Conservation (phyloP, 1,140 invertebrate species). For the Thaumatotibia leucotreta region DNA sequence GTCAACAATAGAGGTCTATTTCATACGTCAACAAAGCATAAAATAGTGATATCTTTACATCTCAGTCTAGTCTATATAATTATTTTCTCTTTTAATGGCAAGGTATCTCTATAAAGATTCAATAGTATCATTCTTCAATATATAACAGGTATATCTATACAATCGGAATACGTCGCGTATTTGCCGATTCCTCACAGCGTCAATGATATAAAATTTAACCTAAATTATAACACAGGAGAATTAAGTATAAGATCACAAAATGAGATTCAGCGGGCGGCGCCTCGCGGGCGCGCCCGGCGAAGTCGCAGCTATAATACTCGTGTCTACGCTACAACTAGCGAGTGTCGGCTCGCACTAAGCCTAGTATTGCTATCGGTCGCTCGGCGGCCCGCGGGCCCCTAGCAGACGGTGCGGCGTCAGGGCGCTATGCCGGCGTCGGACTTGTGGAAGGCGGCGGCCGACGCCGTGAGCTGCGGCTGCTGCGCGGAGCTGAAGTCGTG, state of each 20-base stretch:
- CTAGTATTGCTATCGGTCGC: conserved; percentile 68
- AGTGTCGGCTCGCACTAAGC: conserved; percentile 65
- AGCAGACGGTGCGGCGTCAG: conserved; percentile 81
- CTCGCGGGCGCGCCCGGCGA: conserved; percentile 53
- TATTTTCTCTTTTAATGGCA: conserved; percentile 71
- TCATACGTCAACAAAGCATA: conserved; percentile 74
- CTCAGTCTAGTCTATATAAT: conserved; percentile 76
- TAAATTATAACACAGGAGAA: conserved; percentile 77
- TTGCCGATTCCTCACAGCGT: conserved; percentile 68
- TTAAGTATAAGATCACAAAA: conserved; percentile 77
- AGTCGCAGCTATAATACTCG: conserved; percentile 69
- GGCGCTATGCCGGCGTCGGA: conserved; percentile 87
- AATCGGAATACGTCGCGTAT: conserved; percentile 66
- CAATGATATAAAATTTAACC: conserved; percentile 77
- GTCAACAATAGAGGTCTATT: conserved; percentile 64
- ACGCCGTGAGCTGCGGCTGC: conserved; percentile 65
- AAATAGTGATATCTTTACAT: conserved; percentile 76
- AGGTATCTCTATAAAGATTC: conserved; percentile 75
- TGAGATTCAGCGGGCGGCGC: conserved; percentile 73
- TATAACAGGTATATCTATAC: conserved; percentile 74
- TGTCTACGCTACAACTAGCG: conserved; percentile 71
- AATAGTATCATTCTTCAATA: conserved; percentile 71
- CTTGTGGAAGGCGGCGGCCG: conserved; percentile 85
- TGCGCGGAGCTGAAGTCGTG: conserved; percentile 87
- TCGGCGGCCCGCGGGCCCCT: conserved; percentile 69